phyloP scores from a whole-genome alignment of 2,888 invertebrate genomes.

The Chalcis sispes region DNA sequence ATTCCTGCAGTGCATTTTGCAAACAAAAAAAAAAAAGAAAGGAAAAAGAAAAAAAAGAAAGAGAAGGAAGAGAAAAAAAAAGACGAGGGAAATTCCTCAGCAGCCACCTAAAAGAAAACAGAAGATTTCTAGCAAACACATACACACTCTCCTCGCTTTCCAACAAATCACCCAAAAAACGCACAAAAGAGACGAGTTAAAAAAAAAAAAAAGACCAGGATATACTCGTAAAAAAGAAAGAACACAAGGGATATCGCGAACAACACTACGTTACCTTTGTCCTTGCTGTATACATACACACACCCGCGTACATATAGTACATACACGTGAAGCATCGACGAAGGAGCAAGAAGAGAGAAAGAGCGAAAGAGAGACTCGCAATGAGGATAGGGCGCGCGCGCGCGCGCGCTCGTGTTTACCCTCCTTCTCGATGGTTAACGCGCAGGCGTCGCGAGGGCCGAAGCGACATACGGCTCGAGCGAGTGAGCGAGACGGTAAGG shows the following conservation, averaged over 20 bases:
- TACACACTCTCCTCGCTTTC: no score
- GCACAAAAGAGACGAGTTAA: no score
- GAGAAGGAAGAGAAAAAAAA: background rate
- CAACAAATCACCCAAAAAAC: conserved; percentile 12
- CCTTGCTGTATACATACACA: no score
- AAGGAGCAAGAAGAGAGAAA: background rate
- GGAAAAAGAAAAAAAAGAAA: background rate
- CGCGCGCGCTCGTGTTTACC: background rate
- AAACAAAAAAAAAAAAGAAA: no score
- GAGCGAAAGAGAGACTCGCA: background rate
- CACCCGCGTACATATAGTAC: no score
- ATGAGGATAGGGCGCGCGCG: background rate
- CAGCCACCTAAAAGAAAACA: background rate
- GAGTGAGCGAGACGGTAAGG: conserved; percentile 25
- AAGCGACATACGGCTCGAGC: conserved; percentile 65
- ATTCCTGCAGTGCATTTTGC: background rate
- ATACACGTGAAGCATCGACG: no score
- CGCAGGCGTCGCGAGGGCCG: conserved; percentile 63
- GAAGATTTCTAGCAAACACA: background rate
- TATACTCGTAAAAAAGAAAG: no score
- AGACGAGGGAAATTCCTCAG: background rate
- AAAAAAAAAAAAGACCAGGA: background rate
- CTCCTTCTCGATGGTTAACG: background rate
- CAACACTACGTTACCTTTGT: no score
- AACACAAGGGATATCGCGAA: no score